Evolutionary conservation across 1,140 invertebrate species (phyloP).

Genomic region (Cyclina sinensis): DNA sequence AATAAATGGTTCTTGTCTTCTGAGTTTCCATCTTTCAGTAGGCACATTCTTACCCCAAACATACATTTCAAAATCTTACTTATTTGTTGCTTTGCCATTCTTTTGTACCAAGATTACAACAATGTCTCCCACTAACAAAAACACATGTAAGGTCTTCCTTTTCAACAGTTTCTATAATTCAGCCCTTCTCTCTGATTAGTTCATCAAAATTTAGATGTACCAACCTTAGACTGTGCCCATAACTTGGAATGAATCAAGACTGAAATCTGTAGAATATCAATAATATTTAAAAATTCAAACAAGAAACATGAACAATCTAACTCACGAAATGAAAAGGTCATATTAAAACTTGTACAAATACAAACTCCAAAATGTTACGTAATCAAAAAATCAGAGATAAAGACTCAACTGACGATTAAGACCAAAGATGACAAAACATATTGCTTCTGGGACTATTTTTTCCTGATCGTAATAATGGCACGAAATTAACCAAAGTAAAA

Average conservation of each 20-base stretch:
- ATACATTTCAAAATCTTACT: too few relatives aligned
- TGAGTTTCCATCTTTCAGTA: too few relatives aligned
- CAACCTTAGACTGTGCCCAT: slow-evolving; percentile 22
- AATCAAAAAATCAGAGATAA: slow-evolving; percentile 13
- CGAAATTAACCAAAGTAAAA: not conserved
- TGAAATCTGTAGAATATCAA: slow-evolving; percentile 39
- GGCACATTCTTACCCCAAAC: too few relatives aligned
- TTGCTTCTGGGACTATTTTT: slow-evolving; percentile 21
- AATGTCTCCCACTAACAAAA: too few relatives aligned
- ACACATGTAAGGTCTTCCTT: too few relatives aligned
- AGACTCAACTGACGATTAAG: not conserved
- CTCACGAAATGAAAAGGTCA: slow-evolving; percentile 40
- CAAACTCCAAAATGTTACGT: slow-evolving; percentile 23
- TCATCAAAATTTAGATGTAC: too few relatives aligned
- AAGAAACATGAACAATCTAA: slow-evolving; percentile 51
- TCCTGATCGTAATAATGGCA: slow-evolving; percentile 24
- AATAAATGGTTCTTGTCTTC: too few relatives aligned
- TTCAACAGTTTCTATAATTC: too few relatives aligned
- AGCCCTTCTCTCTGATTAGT: too few relatives aligned
- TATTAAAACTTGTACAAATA: slow-evolving; percentile 32
- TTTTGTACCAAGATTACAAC: too few relatives aligned
- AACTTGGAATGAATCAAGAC: slow-evolving; percentile 39
- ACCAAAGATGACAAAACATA: slow-evolving; percentile 15
- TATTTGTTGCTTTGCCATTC: too few relatives aligned
- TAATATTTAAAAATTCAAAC: slow-evolving; percentile 52